Evolutionary conservation across 1,140 invertebrate species (phyloP).

Genomic region (Conus betulinus): DNA sequence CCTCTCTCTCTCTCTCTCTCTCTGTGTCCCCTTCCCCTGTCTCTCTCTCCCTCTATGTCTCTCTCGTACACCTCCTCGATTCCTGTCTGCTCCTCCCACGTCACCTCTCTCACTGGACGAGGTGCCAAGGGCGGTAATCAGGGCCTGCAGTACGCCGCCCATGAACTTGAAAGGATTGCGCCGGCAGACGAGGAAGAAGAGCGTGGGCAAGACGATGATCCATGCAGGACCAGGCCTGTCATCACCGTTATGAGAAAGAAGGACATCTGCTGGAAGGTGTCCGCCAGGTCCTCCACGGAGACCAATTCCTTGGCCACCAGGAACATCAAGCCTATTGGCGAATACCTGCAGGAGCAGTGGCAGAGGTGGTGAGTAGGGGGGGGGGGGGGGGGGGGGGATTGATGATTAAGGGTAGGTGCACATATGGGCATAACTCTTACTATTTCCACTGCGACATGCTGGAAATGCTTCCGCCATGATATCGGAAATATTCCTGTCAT

Average conservation of each 20-base stretch:
- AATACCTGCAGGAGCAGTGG: slow-evolving; percentile 80
- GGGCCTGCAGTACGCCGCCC: slow-evolving; percentile 60
- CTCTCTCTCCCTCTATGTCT: too few relatives aligned
- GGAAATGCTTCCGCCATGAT: too few relatives aligned
- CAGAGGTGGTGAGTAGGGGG: too few relatives aligned
- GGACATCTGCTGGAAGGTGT: slow-evolving; percentile 57
- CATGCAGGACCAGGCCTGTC: slow-evolving; percentile 64
- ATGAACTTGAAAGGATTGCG: slow-evolving; percentile 63
- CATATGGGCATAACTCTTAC: neutral
- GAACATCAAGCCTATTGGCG: slow-evolving; percentile 93
- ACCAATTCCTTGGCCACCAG: slow-evolving; percentile 91
- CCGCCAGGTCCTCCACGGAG: slow-evolving; percentile 83
- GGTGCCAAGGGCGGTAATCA: slow-evolving; percentile 71
- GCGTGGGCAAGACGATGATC: slow-evolving; percentile 62
- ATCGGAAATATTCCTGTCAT: too few relatives aligned
- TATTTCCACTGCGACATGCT: too few relatives aligned
- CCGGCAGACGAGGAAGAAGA: slow-evolving; percentile 65
- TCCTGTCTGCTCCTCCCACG: too few relatives aligned
- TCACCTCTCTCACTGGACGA: slow-evolving; percentile 62
- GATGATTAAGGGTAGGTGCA: too few relatives aligned
- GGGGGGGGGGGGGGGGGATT: too few relatives aligned
- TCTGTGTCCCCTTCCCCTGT: too few relatives aligned
- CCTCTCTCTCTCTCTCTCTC: too few relatives aligned
- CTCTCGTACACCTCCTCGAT: neutral
- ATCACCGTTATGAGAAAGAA: slow-evolving; percentile 70